These are phyloP conservation scores for Emesis russula DNA, from an alignment of 2,888 invertebrate species.

Conservation along the genomic window DNA sequence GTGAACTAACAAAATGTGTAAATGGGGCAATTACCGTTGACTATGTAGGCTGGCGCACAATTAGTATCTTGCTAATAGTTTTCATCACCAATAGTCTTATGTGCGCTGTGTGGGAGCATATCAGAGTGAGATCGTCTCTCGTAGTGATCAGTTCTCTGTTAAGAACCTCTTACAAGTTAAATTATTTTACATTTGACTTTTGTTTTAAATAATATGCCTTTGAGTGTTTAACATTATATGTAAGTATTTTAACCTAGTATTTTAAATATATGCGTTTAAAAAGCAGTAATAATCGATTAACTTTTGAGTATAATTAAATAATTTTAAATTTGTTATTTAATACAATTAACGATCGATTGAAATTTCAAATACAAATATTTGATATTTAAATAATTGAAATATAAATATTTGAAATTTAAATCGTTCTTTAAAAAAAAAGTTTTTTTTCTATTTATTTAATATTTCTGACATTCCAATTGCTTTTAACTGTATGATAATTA, in stretches of 20 bases:
- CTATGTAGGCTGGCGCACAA: conserved; percentile 95
- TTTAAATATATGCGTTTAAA: no score
- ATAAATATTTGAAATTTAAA: no score
- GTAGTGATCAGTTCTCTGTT: conserved; percentile 91
- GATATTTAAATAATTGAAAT: no score
- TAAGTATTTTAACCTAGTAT: background rate
- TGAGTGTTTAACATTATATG: background rate
- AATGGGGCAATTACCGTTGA: conserved; percentile 95
- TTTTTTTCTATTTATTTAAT: no score
- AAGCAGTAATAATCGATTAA: no score
- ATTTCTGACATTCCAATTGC: no score
- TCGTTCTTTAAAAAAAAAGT: no score
- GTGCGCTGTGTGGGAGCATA: conserved; percentile 91
- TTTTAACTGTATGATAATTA: no score
- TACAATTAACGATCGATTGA: no score
- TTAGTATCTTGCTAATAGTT: conserved; percentile 95
- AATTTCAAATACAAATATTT: no score
- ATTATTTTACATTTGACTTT: conserved; percentile 11
- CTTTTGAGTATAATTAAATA: no score
- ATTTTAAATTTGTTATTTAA: no score
- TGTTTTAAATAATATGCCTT: background rate
- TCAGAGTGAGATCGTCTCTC: conserved; percentile 93
- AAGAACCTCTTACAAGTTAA: conserved; percentile 60
- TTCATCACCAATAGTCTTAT: conserved; percentile 95
- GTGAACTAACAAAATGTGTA: conserved; percentile 95